Conservation (phyloP, 2,888 invertebrate species). For the Zygaena filipendulae region DNA sequence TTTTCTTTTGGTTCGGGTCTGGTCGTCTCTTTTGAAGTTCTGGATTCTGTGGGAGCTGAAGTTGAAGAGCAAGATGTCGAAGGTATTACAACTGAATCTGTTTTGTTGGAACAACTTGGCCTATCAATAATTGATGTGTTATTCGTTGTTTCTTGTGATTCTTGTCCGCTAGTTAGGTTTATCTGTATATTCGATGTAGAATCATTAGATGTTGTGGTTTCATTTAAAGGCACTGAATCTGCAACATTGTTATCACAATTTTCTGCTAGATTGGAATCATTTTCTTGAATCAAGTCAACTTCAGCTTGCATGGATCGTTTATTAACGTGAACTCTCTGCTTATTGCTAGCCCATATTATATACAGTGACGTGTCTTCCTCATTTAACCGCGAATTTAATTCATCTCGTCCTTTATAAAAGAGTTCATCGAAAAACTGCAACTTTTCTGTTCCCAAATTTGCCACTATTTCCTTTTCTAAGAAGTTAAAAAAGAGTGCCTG, state of each 20-base stretch:
- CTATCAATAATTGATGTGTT: constrained; percentile 11
- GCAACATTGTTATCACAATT: no score
- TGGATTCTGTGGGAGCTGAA: constrained; percentile 8
- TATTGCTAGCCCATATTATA: no score
- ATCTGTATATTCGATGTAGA: no score
- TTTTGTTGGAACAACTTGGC: constrained; percentile 9
- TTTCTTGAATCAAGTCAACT: no score
- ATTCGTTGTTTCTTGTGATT: constrained; percentile 11
- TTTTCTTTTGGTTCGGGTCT: constrained; percentile 12
- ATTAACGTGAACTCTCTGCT: no score
- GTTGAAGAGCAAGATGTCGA: constrained; percentile 9
- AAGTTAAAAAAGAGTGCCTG: constrained; percentile 13
- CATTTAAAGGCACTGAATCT: no score
- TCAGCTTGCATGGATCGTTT: no score
- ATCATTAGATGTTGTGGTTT: no score
- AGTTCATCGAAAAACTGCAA: constrained; percentile 15
- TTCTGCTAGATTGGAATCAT: no score
- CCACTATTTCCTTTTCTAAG: constrained; percentile 17
- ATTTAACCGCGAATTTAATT: no score
- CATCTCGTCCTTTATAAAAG: no score
- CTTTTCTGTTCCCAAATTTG: constrained; percentile 14
- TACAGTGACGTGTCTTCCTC: no score
- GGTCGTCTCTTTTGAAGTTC: constrained; percentile 10
- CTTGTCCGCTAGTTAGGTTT: constrained; percentile 14
- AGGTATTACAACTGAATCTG: constrained; percentile 10